phyloP scores from a whole-genome alignment of 2,113 vertebrate genomes.

The Equus przewalskii region DNA sequence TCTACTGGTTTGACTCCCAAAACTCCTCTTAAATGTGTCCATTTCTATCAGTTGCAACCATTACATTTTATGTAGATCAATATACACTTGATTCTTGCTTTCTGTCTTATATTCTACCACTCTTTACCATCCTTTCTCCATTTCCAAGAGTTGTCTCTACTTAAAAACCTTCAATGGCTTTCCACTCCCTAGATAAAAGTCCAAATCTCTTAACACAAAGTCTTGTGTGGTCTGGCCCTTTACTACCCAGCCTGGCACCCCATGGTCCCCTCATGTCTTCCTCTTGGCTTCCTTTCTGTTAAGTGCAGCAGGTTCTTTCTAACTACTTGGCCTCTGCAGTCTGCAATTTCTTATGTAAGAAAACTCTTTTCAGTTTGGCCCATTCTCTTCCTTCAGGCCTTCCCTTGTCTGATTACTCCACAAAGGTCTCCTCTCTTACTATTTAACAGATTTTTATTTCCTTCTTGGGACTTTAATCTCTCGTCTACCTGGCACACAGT shows the following conservation, averaged over 20 bases:
- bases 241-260: not conserved
- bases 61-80: not conserved
- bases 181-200: not conserved
- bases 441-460: not conserved
- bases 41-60: not conserved
- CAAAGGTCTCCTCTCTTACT: not conserved
- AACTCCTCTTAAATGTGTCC: not conserved
- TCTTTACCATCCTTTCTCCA: not conserved
- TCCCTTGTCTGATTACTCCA: not conserved
- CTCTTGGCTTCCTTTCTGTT: not conserved
- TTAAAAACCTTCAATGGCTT: conserved; percentile 9
- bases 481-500: not conserved
- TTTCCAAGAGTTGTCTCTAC: not conserved
- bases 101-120: not conserved
- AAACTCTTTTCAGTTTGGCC: not conserved
- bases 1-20: not conserved
- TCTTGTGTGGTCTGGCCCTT: not conserved
- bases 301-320: not conserved
- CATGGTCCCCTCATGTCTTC: not conserved
- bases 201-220: not conserved
- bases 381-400: conserved; percentile 18
- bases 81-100: not conserved
- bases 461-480: not conserved
- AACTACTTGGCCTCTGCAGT: not conserved
- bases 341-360: not conserved